Evolutionary conservation across 2,797 vertebrate genomes (phyloP).

Genomic region (Bryconaethiops microstoma): DNA sequence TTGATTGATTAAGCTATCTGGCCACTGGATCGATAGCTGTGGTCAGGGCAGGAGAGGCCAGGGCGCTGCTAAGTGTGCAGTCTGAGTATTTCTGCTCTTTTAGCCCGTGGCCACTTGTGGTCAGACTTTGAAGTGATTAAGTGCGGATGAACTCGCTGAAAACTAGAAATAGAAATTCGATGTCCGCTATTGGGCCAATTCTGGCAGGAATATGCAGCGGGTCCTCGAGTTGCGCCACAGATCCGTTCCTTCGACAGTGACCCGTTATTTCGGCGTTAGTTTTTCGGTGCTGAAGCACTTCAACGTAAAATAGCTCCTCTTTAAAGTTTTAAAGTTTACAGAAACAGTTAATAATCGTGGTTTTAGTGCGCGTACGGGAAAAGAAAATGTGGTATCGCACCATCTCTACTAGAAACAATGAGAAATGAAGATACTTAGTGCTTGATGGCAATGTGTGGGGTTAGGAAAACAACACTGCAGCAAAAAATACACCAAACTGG

Average conservation of each 20-base stretch:
- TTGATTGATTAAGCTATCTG: slow-evolving; percentile 67
- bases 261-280: too few species aligned
- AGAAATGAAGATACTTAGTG: slow-evolving; percentile 52
- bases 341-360: background rate
- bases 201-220: too few species aligned
- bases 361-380: too few species aligned
- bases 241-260: too few species aligned
- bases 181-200: background rate
- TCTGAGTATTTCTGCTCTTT: slow-evolving; percentile 26
- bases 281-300: too few species aligned
- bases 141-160: slow-evolving; percentile 39
- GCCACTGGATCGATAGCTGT: slow-evolving; percentile 53
- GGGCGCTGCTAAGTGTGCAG: slow-evolving; percentile 53
- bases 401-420: slow-evolving; percentile 33
- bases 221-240: too few species aligned
- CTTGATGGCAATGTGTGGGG: slow-evolving; percentile 25
- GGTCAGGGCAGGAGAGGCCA: slow-evolving; percentile 34
- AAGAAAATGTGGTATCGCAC: background rate
- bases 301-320: background rate
- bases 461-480: slow-evolving; percentile 46
- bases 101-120: slow-evolving; percentile 31
- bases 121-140: slow-evolving; percentile 39
- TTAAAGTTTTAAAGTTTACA: background rate
- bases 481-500: slow-evolving; percentile 31
- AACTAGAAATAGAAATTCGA: background rate